These are phyloP conservation scores for Ophioninae sp. DNA, from an alignment of 2,888 invertebrate genomes.

Conservation along the genomic window DNA sequence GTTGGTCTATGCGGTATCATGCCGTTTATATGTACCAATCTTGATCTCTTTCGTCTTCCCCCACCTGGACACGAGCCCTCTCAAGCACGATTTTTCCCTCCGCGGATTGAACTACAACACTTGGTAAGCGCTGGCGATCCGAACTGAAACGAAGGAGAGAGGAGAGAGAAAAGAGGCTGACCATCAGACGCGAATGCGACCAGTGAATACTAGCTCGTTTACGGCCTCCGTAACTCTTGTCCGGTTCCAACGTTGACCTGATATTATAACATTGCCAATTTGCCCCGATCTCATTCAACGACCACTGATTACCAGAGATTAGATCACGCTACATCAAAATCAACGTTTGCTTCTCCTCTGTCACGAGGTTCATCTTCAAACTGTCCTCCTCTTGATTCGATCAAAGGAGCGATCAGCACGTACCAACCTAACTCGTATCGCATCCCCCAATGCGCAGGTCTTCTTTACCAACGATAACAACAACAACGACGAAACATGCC, in stretches of 20 bases:
- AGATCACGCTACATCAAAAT: constrained; percentile 64
- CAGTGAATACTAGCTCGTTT: constrained; percentile 63
- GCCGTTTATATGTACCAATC: constrained; percentile 65
- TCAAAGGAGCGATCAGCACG: constrained; percentile 8
- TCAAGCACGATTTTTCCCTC: constrained; percentile 29
- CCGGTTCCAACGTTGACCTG: constrained; percentile 64
- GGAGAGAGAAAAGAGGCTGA: constrained; percentile 16
- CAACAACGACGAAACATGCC: no score
- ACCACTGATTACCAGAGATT: constrained; percentile 62
- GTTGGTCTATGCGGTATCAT: constrained; percentile 58
- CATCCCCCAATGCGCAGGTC: not conserved
- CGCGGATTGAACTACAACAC: constrained; percentile 33
- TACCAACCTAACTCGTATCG: not conserved
- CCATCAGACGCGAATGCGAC: constrained; percentile 50
- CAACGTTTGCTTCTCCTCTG: constrained; percentile 51
- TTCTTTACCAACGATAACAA: not conserved
- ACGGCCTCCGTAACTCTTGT: constrained; percentile 50
- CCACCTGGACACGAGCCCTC: constrained; percentile 52
- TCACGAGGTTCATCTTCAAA: constrained; percentile 41
- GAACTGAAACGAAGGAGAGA: constrained; percentile 5
- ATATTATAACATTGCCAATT: constrained; percentile 66
- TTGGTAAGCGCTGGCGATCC: constrained; percentile 11
- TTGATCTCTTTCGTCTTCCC: constrained; percentile 50
- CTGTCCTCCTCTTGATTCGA: constrained; percentile 27
- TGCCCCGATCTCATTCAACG: constrained; percentile 59